Conservation (phyloP, 2,113 vertebrate genomes). For the Piliocolobus tephrosceles region DNA sequence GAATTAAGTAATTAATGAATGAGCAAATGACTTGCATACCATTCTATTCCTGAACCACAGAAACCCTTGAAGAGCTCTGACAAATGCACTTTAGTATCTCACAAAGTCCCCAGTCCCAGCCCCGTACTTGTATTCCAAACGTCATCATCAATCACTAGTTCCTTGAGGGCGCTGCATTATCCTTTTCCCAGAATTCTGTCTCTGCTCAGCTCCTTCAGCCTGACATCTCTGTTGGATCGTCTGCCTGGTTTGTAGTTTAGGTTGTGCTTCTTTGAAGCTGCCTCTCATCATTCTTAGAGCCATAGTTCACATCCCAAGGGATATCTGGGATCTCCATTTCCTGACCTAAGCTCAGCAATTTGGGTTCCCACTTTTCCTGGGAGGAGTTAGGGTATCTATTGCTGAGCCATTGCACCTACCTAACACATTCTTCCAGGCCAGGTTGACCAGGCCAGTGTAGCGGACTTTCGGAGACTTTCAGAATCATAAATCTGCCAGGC, state of each 20-base stretch:
- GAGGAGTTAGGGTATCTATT: not conserved
- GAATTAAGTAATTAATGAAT: not conserved
- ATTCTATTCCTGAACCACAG: not conserved
- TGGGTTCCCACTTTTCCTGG: not conserved
- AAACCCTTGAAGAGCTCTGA: not conserved
- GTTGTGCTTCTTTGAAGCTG: not conserved
- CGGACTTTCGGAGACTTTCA: not conserved
- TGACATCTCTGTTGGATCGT: not conserved
- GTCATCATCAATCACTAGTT: not conserved
- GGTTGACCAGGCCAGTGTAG: not conserved
- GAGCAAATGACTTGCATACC: not conserved
- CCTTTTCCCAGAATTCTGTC: not conserved
- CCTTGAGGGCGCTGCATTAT: not conserved
- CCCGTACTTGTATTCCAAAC: not conserved
- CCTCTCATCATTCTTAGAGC: not conserved
- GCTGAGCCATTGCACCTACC: not conserved
- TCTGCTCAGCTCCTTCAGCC: not conserved
- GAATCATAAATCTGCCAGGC: not conserved
- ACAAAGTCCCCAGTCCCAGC: not conserved
- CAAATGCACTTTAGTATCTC: not conserved
- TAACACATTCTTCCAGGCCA: not conserved
- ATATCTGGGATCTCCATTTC: not conserved
- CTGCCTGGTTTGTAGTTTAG: not conserved
- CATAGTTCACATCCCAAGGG: not conserved
- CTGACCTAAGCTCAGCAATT: not conserved